phyloP scores from a whole-genome alignment of 2,797 vertebrate genomes.

The Serranus cabrilla region DNA sequence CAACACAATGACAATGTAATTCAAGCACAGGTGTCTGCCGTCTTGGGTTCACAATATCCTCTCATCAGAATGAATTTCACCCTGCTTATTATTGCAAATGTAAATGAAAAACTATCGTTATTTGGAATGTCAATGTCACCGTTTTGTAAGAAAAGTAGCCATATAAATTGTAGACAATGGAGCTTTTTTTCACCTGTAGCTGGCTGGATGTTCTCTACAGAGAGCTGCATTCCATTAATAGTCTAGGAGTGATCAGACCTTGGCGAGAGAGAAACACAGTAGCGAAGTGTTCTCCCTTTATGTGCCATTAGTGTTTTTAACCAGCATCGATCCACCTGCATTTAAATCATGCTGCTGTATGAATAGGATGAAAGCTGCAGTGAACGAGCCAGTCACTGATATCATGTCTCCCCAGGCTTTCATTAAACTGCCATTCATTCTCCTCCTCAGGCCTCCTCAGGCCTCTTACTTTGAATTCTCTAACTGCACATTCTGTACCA shows the following conservation, averaged over 20 bases:
- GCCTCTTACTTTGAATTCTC: slow-evolving; percentile 56
- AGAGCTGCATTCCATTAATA: slow-evolving; percentile 65
- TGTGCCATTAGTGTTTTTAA: slow-evolving; percentile 73
- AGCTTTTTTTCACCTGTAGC: slow-evolving; percentile 49
- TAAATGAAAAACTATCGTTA: slow-evolving; percentile 48
- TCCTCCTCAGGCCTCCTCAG: slow-evolving; percentile 45
- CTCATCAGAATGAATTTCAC: slow-evolving; percentile 48
- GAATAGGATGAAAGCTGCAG: slow-evolving; percentile 68
- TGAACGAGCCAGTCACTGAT: slow-evolving; percentile 65
- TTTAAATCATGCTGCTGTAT: slow-evolving; percentile 59
- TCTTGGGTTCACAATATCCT: slow-evolving; percentile 56
- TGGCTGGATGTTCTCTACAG: slow-evolving; percentile 50
- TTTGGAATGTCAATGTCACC: slow-evolving; percentile 40
- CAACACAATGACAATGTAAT: slow-evolving; percentile 43
- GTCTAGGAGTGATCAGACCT: slow-evolving; percentile 65
- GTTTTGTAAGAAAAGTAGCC: slow-evolving; percentile 48
- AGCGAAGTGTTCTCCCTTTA: slow-evolving; percentile 64
- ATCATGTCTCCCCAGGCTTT: slow-evolving; percentile 68
- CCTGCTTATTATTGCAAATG: slow-evolving; percentile 42
- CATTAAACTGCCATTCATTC: slow-evolving; percentile 64
- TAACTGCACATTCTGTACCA: slow-evolving; percentile 45
- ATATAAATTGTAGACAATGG: slow-evolving; percentile 58
- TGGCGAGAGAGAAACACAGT: slow-evolving; percentile 58
- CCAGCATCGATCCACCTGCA: slow-evolving; percentile 72
- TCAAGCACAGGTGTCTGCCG: slow-evolving; percentile 60